Conservation (phyloP, 2,113 vertebrate genomes). For the Aegithalos caudatus region DNA sequence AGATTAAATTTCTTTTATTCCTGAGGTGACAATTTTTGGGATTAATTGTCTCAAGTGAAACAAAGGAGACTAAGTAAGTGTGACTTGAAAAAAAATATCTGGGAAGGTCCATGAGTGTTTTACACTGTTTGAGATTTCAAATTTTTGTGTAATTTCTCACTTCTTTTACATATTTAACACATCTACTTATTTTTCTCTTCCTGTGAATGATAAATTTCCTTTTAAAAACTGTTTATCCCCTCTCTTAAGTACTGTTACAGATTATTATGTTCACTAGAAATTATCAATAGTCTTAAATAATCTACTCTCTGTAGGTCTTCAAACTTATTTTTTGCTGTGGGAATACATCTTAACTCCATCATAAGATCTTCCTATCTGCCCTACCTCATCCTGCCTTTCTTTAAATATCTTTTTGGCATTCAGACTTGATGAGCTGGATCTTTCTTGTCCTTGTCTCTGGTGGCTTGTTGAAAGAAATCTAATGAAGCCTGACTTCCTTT, state of each 20-base stretch:
- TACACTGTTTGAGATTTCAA: not conserved
- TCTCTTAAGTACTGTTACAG: not conserved
- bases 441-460: not conserved
- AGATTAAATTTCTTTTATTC: not conserved
- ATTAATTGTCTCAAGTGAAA: not conserved
- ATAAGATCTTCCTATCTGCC: not conserved
- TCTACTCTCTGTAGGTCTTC: not conserved
- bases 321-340: not conserved
- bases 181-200: not conserved
- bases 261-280: not conserved
- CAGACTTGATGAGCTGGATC: not conserved
- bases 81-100: not conserved
- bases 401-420: not conserved
- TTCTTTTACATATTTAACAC: not conserved
- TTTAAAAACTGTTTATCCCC: not conserved
- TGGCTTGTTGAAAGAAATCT: not conserved
- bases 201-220: not conserved
- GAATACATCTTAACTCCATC: not conserved
- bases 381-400: not conserved
- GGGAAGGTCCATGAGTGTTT: no score
- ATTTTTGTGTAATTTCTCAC: not conserved
- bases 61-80: not conserved
- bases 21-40: not conserved
- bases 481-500: not conserved
- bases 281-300: not conserved